Base-by-base conservation (phyloP, 2,888 invertebrate genomes). In the Caenorhabditis wallacei region DNA sequence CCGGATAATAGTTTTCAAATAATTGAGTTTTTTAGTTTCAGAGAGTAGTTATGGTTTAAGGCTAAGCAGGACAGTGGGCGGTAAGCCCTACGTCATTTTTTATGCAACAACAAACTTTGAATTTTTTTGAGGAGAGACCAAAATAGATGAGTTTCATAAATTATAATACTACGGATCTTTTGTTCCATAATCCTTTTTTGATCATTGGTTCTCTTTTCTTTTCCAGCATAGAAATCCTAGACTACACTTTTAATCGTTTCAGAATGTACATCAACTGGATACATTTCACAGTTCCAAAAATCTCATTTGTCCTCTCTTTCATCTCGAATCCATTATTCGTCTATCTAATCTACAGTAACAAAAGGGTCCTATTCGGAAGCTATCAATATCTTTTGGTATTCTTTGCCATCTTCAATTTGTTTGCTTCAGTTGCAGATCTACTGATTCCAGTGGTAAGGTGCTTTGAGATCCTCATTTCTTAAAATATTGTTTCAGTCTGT, bases 321-420 rank as follows among this genome's bases (percentile, higher is more conserved):
- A 18, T 69, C 10, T 69, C 46, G 7, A 69, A 69, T 24, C 69
- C 69, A 2, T 16, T 69, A 0, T 69, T 69, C 43, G 30, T 69
- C 18, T 69, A 69, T 40, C 10, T 69, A 11, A 53, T 68, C 1
- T 37, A 18, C 26, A 18, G 24, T 16, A 56, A 30, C 30, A 54
- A 69, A 5, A 54, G 56, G 26, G 26, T 43, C 4, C 24, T 43
- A 1, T 43, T 69, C 11, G 69, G 69, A 40, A 40, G 16, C 13
- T 69, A 69, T 30, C 54, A 56, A 22, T 69, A 56, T 30, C 56
- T 69, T 10, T 43, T 56, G 43, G 18, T 5, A 13, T 69, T 69
- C 56, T 69, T 69, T n/a, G 69, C 54, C 0, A 26, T 40, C 4
- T 69, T 69, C 56, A 68, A 68, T 22, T 40, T 68, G 68, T 54